A percentile compares a stretch with the other conserved stretches of the same genome.
Evolutionary conservation across 92 coral and sea anemone genomes (phyloP).

Genomic region (Blastomussa wellsi): DNA sequence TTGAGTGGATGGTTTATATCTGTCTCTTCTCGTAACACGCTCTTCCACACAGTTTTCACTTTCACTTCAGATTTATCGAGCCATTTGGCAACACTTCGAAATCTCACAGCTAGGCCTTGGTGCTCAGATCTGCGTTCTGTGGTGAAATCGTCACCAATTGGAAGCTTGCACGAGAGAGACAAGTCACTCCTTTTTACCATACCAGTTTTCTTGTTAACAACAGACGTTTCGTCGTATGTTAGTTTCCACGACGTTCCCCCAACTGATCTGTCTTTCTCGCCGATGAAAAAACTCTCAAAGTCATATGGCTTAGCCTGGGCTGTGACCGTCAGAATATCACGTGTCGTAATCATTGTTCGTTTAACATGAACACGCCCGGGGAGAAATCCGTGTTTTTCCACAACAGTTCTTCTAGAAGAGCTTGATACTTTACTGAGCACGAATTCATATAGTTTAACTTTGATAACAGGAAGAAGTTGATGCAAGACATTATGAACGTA

Average conservation of each 20-base stretch:
- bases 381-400: conserved; percentile 46
- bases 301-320: conserved; percentile 45
- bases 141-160: conserved; percentile 27
- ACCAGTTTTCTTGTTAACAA: conserved; percentile 58
- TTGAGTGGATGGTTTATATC: conserved; percentile 4
- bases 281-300: conserved; percentile 33
- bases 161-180: conserved; percentile 40
- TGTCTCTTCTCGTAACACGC: not conserved
- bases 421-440: conserved; percentile 59
- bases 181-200: conserved; percentile 51
- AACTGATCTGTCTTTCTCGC: conserved; percentile 9
- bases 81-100: conserved; percentile 19
- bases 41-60: conserved; percentile 8
- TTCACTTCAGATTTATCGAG: not conserved
- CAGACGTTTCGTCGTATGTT: conserved; percentile 58
- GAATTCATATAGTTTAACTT: conserved; percentile 65
- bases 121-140: not conserved
- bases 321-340: conserved; percentile 43
- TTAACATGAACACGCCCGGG: conserved; percentile 51
- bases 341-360: conserved; percentile 48
- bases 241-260: conserved; percentile 24
- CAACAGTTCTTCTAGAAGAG: conserved; percentile 12
- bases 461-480: conserved; percentile 63
- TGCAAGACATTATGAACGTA: conserved; percentile 53
- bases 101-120: conserved; percentile 16